These are phyloP conservation scores for Ennomos fuscantarius DNA, from an alignment of 2,888 invertebrate species.

Conservation along the genomic window DNA sequence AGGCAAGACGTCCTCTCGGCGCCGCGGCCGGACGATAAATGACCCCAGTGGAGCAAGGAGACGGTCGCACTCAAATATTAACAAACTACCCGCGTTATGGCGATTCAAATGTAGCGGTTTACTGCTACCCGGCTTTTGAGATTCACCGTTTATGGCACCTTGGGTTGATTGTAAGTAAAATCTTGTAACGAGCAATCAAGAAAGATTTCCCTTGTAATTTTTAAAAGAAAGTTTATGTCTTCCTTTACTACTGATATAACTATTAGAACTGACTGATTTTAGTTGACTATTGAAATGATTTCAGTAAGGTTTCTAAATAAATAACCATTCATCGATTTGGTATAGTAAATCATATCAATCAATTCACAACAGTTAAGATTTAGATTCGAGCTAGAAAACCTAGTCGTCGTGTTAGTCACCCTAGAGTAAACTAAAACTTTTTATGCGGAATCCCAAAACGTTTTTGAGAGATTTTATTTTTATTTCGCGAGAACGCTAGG, in stretches of 20 bases:
- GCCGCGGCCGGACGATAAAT: slow-evolving; percentile 64
- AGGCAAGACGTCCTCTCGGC: slow-evolving; percentile 60
- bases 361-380: slow-evolving; percentile 6
- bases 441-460: slow-evolving; percentile 37
- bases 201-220: slow-evolving; percentile 9
- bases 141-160: slow-evolving; percentile 43
- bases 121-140: slow-evolving; percentile 51
- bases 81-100: slow-evolving; percentile 73
- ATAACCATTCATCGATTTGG: too few relatives aligned
- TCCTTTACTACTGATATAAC: too few relatives aligned
- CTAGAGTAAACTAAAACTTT: slow-evolving; percentile 29
- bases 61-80: slow-evolving; percentile 76
- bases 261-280: too few relatives aligned
- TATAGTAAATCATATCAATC: slow-evolving; percentile 6
- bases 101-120: slow-evolving; percentile 67
- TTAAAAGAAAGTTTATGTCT: neutral
- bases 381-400: slow-evolving; percentile 23
- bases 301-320: too few relatives aligned
- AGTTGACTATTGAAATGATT: too few relatives aligned
- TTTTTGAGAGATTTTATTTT: slow-evolving; percentile 55
- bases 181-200: slow-evolving; percentile 22
- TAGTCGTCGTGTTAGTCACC: slow-evolving; percentile 33
- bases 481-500: slow-evolving; percentile 52
- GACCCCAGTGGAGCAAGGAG: slow-evolving; percentile 58
- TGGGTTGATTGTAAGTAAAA: slow-evolving; percentile 42